These are phyloP conservation scores for Phrynosoma platyrhinos DNA, from an alignment of 2,113 vertebrate species.

Conservation along the genomic window DNA sequence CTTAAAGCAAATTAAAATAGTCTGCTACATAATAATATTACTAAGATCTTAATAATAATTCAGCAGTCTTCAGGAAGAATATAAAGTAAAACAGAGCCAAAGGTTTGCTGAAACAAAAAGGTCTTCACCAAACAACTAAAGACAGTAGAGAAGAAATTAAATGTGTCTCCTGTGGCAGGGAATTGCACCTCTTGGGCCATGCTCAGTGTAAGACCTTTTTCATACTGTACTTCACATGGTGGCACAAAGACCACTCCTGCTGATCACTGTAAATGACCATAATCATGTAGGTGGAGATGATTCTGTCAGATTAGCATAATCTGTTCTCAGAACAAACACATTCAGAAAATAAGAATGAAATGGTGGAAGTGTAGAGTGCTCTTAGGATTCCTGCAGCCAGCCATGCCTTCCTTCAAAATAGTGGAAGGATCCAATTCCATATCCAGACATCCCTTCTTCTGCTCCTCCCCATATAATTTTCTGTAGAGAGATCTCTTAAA, in stretches of 20 bases:
- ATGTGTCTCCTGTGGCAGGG: neutral
- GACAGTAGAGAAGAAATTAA: neutral
- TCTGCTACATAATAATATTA: neutral
- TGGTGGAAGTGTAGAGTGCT: neutral
- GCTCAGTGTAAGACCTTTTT: neutral
- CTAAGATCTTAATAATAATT: neutral
- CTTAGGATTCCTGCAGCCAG: neutral
- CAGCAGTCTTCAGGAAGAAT: neutral
- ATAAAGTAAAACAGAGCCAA: neutral
- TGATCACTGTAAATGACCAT: neutral
- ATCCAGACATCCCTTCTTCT: no score
- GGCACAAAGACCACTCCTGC: neutral
- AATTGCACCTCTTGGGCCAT: neutral
- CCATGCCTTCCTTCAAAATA: no score
- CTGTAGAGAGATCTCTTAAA: no score
- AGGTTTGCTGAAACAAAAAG: neutral
- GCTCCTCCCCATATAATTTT: no score
- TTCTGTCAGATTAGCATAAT: neutral
- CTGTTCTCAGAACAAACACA: neutral
- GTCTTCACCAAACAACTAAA: neutral
- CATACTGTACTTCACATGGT: neutral
- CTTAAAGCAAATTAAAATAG: neutral
- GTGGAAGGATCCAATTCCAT: no score
- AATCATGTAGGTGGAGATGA: neutral
- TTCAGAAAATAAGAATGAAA: neutral